These are phyloP conservation scores for Rhamphomyia laevipes DNA, from an alignment of 2,888 invertebrate species.

Conservation along the genomic window DNA sequence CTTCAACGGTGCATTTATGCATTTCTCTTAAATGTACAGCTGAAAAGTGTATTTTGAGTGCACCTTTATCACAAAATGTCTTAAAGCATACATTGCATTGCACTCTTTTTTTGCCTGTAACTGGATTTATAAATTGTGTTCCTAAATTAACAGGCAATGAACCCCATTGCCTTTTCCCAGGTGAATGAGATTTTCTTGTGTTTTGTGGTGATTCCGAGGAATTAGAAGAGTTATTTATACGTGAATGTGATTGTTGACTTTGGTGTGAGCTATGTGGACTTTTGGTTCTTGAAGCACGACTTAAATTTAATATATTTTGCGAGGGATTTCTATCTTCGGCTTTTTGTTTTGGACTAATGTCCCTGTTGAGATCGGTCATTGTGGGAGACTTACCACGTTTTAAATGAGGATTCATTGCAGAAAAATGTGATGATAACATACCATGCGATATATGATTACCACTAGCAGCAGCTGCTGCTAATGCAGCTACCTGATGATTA, in stretches of 20 bases:
- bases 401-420: constrained; percentile 18
- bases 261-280: constrained; percentile 20
- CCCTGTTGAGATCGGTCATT: constrained; percentile 21
- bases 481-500: constrained; percentile 49
- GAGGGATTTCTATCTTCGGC: constrained; percentile 35
- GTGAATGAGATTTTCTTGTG: constrained; percentile 30
- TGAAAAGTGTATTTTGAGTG: constrained; percentile 96
- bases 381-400: constrained; percentile 21
- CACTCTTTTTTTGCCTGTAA: constrained; percentile 91
- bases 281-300: constrained; percentile 38
- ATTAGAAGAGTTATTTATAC: not conserved
- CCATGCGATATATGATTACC: constrained; percentile 48
- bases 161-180: constrained; percentile 68
- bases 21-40: constrained; percentile 98
- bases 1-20: constrained; percentile 98
- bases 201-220: constrained; percentile 11
- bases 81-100: constrained; percentile 97
- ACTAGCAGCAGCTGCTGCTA: constrained; percentile 46
- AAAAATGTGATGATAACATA: constrained; percentile 45
- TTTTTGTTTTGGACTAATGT: constrained; percentile 26
- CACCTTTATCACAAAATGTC: constrained; percentile 99
- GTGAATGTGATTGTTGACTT: constrained; percentile 17
- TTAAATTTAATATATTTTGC: constrained; percentile 52
- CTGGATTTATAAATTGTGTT: constrained; percentile 83
- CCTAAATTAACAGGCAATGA: constrained; percentile 71